Conservation (phyloP, 2,888 invertebrate species). For the Ischnus inquisitorius region DNA sequence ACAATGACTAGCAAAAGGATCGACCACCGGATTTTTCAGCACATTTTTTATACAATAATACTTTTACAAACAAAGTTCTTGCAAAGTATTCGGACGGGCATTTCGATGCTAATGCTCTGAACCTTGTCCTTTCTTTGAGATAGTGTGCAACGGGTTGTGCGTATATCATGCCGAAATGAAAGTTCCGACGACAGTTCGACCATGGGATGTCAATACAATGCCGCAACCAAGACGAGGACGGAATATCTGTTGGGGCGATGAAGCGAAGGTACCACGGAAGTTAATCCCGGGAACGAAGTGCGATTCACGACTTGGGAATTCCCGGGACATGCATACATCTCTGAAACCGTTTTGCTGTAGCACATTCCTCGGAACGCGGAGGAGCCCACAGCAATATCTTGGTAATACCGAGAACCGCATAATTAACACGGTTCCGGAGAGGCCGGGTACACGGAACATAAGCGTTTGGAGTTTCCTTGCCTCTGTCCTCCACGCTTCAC, state of each 20-base stretch:
- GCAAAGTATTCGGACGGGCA: no score
- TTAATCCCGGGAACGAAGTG: slow-evolving; percentile 12
- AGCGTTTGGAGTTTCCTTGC: slow-evolving; percentile 55
- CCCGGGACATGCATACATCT: slow-evolving; percentile 25
- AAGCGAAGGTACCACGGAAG: neutral
- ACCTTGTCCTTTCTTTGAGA: no score
- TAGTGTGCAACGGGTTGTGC: neutral
- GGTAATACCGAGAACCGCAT: slow-evolving; percentile 65
- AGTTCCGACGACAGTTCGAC: neutral
- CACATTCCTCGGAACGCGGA: slow-evolving; percentile 49
- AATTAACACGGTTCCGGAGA: slow-evolving; percentile 65
- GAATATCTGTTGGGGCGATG: slow-evolving; percentile 9
- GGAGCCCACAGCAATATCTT: slow-evolving; percentile 62
- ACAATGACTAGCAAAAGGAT: no score
- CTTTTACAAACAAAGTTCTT: no score
- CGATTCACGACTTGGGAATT: slow-evolving; percentile 50
- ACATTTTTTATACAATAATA: no score
- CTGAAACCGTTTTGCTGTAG: slow-evolving; percentile 57
- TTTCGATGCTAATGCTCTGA: no score
- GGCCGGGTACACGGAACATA: slow-evolving; percentile 51
- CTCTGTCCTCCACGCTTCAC: slow-evolving; percentile 15
- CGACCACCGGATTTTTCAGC: no score
- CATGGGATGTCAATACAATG: neutral
- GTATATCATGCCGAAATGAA: neutral
- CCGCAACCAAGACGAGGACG: neutral